Base-by-base conservation (phyloP, 1,140 invertebrate species). In the Idris sp. region DNA sequence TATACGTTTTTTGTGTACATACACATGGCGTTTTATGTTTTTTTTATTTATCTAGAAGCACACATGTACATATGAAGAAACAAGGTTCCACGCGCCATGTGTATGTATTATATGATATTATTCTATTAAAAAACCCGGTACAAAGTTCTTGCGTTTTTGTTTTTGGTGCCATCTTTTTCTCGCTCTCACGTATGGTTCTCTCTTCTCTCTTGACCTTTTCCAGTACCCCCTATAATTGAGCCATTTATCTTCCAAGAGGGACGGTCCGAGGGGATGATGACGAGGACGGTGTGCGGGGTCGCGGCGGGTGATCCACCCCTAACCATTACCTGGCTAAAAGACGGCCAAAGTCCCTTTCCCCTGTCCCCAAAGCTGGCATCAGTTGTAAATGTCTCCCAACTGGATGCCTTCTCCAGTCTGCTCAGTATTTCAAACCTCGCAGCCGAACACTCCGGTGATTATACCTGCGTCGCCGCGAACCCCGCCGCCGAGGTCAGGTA, bases 191-290 rank as follows among this genome's bases (percentile, higher is more conserved):
- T 89, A 89, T 88, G 86, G 89, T 89, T 90, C 88, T 90, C 84
- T 89, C 88, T 89, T 89, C 87, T 89, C 86, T 91, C 87, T 87
- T 87, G 83, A 86, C 84, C 87, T 88, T 88, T 91, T 92, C 88
- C 91, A 94, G 93, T 93, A 90, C 92, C 92, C 88, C 92, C 92
- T 89, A 92, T 92, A 89, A 93, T 94, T 90, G 92, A 93, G 90
- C 92, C 92, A 87, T 94, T 94, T 91, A 91, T 89, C 88, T 94
- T 94, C 89, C 92, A 93, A 90, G 91, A 93, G 84, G 92, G 92
- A 81, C 91, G 95, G 80, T 91, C 91, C 81, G 93, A 95, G 89
- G 94, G 93, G 83, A 93, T 95, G 90, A 91, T 94, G 83, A 94
- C 94, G 40, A 91, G 93, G 78, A 92, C 94, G 79, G 92, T 95